A percentile compares a stretch with the other conserved stretches of the same genome.
These are phyloP conservation scores for Leiothrix lutea DNA, from an alignment of 2,113 vertebrate species.

Conservation along the genomic window DNA sequence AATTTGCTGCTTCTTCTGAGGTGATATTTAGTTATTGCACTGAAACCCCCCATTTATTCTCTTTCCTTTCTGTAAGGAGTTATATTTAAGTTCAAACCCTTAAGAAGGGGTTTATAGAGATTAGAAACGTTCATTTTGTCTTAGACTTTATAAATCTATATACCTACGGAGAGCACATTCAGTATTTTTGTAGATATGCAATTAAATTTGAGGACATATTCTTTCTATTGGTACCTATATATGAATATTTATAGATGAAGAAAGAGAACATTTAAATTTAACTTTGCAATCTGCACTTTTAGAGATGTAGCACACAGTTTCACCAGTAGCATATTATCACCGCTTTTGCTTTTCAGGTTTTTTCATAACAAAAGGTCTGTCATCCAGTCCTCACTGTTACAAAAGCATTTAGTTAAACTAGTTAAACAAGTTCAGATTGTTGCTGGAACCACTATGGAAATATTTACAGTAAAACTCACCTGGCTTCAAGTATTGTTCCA, in stretches of 20 bases:
- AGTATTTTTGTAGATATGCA: neutral
- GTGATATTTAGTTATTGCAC: neutral
- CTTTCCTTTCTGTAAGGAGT: neutral
- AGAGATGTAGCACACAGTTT: neutral
- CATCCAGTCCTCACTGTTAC: neutral
- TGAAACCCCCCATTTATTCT: neutral
- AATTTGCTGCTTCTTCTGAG: neutral
- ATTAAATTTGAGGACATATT: neutral
- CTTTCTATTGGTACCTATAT: neutral
- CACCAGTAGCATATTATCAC: neutral
- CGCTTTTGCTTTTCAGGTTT: neutral
- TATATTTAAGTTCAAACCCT: neutral
- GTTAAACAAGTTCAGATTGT: constrained; percentile 28
- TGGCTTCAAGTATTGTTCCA: constrained; percentile 26
- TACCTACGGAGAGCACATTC: neutral
- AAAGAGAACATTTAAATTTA: neutral
- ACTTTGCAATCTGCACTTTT: neutral
- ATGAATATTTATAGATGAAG: neutral
- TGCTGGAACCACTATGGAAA: neutral
- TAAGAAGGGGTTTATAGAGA: neutral
- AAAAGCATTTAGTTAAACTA: neutral
- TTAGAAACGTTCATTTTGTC: neutral
- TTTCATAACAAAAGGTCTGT: neutral
- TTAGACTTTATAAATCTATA: neutral
- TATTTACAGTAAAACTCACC: constrained; percentile 50